These are phyloP conservation scores for Thereva nobilitata DNA, from an alignment of 2,888 invertebrate species.

Conservation along the genomic window DNA sequence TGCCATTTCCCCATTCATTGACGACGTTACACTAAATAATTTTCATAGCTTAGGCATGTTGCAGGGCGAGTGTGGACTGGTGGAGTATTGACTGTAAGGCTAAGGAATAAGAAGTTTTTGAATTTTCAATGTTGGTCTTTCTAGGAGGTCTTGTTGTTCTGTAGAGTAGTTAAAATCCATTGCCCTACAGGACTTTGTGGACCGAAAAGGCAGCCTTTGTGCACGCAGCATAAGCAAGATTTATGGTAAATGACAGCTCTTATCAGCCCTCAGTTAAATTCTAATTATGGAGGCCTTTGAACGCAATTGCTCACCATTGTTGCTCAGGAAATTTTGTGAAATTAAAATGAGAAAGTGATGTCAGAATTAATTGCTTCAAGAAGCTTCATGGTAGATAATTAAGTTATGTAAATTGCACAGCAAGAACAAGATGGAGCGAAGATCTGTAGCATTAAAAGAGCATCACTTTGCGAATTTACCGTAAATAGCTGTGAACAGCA, in stretches of 20 bases:
- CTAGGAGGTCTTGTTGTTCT: conserved; percentile 12
- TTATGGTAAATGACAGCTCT: conserved; percentile 35
- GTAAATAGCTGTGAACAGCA: too few species aligned
- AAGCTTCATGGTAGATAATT: conserved; percentile 18
- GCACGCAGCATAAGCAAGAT: conserved; percentile 20
- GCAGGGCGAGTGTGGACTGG: not conserved
- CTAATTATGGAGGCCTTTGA: conserved; percentile 33
- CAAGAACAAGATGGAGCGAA: too few species aligned
- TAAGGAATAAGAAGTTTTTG: not conserved
- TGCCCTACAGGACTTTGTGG: conserved; percentile 9
- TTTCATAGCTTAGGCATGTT: not conserved
- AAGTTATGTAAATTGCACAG: conserved; percentile 33
- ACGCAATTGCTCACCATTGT: conserved; percentile 19
- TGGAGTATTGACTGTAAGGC: conserved; percentile 15
- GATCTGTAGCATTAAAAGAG: too few species aligned
- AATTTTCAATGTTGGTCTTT: too few species aligned
- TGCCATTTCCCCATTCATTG: not conserved
- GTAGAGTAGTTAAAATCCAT: conserved; percentile 32
- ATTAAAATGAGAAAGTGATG: conserved; percentile 34
- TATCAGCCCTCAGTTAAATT: conserved; percentile 36
- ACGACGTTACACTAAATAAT: conserved; percentile 2
- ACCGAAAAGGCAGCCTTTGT: conserved; percentile 19
- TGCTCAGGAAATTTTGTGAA: conserved; percentile 19
- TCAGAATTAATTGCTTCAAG: conserved; percentile 31
- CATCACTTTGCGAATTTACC: too few species aligned